Base-by-base conservation (phyloP, 2,888 invertebrate species). In the Phalera bucephala region DNA sequence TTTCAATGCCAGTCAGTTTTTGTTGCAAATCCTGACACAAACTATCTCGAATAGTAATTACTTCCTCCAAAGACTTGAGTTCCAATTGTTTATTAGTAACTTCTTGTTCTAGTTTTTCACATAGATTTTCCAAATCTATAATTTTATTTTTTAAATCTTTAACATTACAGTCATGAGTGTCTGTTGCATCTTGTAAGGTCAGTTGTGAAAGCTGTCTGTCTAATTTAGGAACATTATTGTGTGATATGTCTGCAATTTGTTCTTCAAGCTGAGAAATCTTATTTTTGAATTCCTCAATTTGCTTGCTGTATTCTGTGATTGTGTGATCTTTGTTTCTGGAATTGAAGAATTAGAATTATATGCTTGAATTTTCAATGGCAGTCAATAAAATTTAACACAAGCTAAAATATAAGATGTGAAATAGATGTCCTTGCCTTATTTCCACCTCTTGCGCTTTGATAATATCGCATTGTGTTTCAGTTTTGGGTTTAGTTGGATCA, bases 281-380 rank as follows among this genome's bases (percentile, higher is more conserved):
- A 62, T 56, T 66, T 68, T 81, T 85, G 1, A 85, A 64, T 33
- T 89, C 87, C 52, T 89, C 85, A 54, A 89, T 85, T 58, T 85
- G 85, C 61, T 77, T 84, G 35, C 73, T 78, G 39, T 84, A 85
- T 57, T 89, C 89, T 22, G 55, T 45, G 41, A 89, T 84, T 32
- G 88, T 85, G 23, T 79, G 70, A 48, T 89, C 83, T 53, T 89
- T 89, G 45, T 89, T 89, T 46, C 89, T 89, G 57, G 27, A 78
- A 73, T 35, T 32, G 26, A 29, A 33, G 34, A 19, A 33, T n/a
- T n/a, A n/a, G n/a, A n/a, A n/a, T n/a, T n/a, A n/a, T n/a, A n/a
- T n/a, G n/a, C n/a, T n/a, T n/a, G n/a, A n/a, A n/a, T n/a, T n/a
- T n/a, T n/a, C n/a, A n/a, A n/a, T n/a, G n/a, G n/a, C n/a, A n/a